Conservation (phyloP, 2,113 vertebrate genomes). For the Pterophyllum scalare region DNA sequence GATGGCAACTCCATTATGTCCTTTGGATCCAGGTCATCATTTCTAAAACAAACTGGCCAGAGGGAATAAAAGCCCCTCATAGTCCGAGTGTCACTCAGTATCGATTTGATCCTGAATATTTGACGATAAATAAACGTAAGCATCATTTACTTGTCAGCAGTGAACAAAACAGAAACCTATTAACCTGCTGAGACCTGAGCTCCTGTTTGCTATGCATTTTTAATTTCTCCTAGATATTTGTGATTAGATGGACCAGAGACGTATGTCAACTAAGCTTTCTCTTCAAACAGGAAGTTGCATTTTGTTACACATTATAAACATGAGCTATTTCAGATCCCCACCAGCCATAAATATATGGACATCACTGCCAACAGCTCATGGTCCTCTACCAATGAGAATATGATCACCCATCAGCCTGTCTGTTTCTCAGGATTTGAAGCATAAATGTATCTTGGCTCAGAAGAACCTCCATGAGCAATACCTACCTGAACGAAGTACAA, state of each 20-base stretch:
- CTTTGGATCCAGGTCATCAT: not conserved
- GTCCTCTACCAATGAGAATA: not conserved
- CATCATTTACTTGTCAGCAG: too few relatives aligned
- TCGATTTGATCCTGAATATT: not conserved
- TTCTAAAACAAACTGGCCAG: not conserved
- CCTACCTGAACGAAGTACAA: too few relatives aligned
- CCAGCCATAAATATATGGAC: not conserved
- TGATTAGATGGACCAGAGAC: too few relatives aligned
- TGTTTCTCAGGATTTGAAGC: not conserved
- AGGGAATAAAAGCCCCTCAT: not conserved
- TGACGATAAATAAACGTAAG: not conserved
- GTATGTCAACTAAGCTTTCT: too few relatives aligned
- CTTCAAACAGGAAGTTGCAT: too few relatives aligned
- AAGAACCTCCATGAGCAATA: not conserved
- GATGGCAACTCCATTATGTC: not conserved
- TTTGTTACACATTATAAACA: not conserved
- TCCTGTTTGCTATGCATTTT: too few relatives aligned
- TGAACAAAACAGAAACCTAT: too few relatives aligned
- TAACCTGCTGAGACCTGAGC: too few relatives aligned
- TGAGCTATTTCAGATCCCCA: not conserved
- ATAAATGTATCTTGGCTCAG: not conserved
- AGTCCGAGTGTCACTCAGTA: not conserved
- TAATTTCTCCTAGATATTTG: too few relatives aligned
- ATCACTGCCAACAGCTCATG: not conserved
- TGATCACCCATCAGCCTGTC: not conserved